Base-by-base conservation (phyloP, 1,140 invertebrate species). In the Aphidius gifuensis region DNA sequence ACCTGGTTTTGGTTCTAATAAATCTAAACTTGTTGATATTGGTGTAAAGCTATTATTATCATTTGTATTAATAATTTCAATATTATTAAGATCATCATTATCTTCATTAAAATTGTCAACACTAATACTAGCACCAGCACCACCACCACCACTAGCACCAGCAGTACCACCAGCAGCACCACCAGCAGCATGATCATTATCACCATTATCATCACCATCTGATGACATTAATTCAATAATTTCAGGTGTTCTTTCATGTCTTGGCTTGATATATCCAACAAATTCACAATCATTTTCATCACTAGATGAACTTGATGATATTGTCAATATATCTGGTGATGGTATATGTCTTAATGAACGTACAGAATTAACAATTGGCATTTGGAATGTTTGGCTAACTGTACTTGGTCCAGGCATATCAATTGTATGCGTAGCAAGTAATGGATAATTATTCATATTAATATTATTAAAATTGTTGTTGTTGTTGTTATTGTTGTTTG, bases 241-340 rank as follows among this genome's bases (percentile, higher is more conserved):
- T 72, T 82, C 81, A 8, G 85, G 84, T 38, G 84, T 84, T 59
- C 83, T 75, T 64, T 83, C 81, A 54, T 78, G 75, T 61, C 78
- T 80, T 9, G 83, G 82, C 68, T 84, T 85, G 4, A 84, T 79
- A 62, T 79, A 81, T n/a, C 75, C 77, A 43, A 85, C 72, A 50
- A 85, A 72, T 55, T 77, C 74, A 39, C 76, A 78, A 38, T 78
- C 71, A 1, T 74, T 71, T 40, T 58, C 45, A 2, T 70, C 71
- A 32, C 23, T 32, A 32, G 23, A 32, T 2, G 71, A 72, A 54
- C 70, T 68, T 21, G 75, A 79, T 2, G 73, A 74, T 61, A 74
- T 68, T 16, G 69, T 72, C 11, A 73, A 62, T 44, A 76, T 56
- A 40, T 67, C 67, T 23, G 72, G 73, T 60, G 60, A 47, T 32